Evolutionary conservation across 2,797 vertebrate species (phyloP).

Genomic region (Sardinella longiceps): DNA sequence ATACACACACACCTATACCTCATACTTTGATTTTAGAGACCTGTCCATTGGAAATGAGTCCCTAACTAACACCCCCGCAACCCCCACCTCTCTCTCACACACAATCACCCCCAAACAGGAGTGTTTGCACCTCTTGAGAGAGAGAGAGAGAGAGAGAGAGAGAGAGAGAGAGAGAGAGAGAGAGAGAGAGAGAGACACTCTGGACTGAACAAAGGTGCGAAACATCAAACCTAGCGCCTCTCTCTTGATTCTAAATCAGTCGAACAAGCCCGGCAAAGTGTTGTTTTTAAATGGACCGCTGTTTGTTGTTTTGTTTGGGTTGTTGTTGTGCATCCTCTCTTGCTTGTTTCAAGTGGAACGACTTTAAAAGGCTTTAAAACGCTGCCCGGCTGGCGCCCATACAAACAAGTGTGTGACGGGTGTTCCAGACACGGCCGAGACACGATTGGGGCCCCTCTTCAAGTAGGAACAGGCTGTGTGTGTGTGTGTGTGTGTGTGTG

Average conservation of each 20-base stretch:
- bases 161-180: background rate
- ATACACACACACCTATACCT: background rate
- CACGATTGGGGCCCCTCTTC: no score
- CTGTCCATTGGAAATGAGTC: no score
- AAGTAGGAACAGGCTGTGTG: no score
- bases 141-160: no score
- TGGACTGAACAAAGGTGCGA: background rate
- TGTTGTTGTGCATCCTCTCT: background rate
- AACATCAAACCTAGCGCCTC: background rate
- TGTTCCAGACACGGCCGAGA: background rate
- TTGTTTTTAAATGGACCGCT: background rate
- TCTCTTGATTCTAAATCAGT: background rate
- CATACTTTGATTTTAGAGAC: constrained; percentile 37
- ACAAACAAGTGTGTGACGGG: background rate
- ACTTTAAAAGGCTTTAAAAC: background rate
- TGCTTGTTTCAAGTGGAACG: background rate
- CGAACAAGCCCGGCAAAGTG: background rate
- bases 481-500: background rate
- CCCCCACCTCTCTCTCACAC: background rate
- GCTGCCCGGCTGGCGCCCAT: background rate
- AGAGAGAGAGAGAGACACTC: background rate
- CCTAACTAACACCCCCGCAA: no score
- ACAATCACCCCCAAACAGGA: background rate
- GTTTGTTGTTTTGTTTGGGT: background rate
- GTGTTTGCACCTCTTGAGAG: background rate